These are phyloP conservation scores for Ennomos fuscantarius DNA, from an alignment of 2,888 invertebrate species.

Conservation along the genomic window DNA sequence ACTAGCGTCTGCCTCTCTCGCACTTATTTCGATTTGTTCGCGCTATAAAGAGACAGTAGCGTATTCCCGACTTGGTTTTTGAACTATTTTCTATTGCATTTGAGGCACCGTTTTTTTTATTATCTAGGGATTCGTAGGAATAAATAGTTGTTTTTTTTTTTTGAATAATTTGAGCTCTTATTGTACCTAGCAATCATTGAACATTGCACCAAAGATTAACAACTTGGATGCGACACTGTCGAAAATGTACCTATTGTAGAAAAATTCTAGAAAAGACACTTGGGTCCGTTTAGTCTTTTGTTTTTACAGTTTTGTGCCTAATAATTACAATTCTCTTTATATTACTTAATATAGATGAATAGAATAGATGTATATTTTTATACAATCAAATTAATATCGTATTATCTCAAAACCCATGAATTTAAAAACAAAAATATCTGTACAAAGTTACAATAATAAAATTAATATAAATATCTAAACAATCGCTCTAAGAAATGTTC, in stretches of 20 bases:
- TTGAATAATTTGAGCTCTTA: slow-evolving; percentile 38
- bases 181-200: slow-evolving; percentile 24
- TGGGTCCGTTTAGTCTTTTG: too few relatives aligned
- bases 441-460: too few relatives aligned
- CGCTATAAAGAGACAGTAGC: slow-evolving; percentile 20
- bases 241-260: slow-evolving; percentile 5
- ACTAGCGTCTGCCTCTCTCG: slow-evolving; percentile 24
- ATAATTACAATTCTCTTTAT: too few relatives aligned
- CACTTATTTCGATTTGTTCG: slow-evolving; percentile 23
- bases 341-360: too few relatives aligned
- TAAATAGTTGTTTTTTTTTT: slow-evolving; percentile 25
- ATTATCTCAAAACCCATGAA: too few relatives aligned
- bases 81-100: slow-evolving; percentile 34
- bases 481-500: too few relatives aligned
- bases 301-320: too few relatives aligned
- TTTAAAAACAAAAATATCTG: too few relatives aligned
- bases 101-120: slow-evolving; percentile 36
- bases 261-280: too few relatives aligned
- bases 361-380: too few relatives aligned
- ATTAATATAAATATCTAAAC: too few relatives aligned
- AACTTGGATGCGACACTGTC: slow-evolving; percentile 9
- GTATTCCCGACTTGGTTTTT: slow-evolving; percentile 20
- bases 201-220: slow-evolving; percentile 34
- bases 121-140: slow-evolving; percentile 7
- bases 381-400: too few relatives aligned